phyloP scores from a whole-genome alignment of 2,113 vertebrate species.

The Dasyprocta punctata region DNA sequence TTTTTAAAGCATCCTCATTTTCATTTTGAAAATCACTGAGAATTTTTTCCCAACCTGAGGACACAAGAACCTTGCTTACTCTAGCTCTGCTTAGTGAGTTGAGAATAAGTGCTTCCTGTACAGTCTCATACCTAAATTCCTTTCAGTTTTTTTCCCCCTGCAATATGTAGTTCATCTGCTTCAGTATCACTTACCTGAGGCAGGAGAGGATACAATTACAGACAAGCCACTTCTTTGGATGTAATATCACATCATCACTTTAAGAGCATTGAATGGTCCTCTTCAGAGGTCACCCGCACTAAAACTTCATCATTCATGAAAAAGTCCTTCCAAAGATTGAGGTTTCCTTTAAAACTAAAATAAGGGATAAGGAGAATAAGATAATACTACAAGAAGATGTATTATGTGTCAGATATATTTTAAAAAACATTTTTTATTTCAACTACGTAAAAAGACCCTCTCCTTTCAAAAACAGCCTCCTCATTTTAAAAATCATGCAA shows the following conservation, averaged over 20 bases:
- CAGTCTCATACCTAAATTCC: background rate
- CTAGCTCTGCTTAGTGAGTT: background rate
- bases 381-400: background rate
- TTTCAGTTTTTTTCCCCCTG: background rate
- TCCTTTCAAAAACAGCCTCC: background rate
- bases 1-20: background rate
- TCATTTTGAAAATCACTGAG: constrained; percentile 9
- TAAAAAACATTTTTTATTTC: background rate
- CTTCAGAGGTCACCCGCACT: background rate
- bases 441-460: background rate
- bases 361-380: background rate
- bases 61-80: background rate
- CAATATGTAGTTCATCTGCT: background rate
- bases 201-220: background rate
- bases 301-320: background rate
- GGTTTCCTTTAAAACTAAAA: background rate
- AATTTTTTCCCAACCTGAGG: background rate
- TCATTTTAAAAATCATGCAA: background rate
- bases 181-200: background rate
- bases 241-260: background rate
- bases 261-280: background rate
- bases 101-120: background rate
- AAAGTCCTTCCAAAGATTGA: background rate
- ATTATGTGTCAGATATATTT: background rate
- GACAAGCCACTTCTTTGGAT: background rate